Base-by-base conservation (phyloP, 2,797 vertebrate species). In the Rhincodon typus region DNA sequence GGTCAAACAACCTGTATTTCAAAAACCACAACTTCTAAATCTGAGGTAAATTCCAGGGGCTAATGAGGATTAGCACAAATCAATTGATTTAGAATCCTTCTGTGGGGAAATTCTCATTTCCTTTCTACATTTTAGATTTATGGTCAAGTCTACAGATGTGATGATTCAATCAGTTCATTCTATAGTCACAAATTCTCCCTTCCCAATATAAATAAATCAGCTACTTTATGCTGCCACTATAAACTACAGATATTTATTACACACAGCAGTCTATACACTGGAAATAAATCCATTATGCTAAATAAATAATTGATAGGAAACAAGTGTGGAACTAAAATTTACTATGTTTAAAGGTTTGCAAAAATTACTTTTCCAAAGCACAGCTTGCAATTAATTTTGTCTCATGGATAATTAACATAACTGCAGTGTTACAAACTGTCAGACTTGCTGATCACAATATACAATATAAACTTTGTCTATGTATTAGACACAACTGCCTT, bases 241-340 rank as follows among this genome's bases (percentile, higher is more conserved):
- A 77, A 77, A 95, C 94, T 95, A 94, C 94, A n/a, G 94, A 95
- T 95, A 95, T 95, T 95, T 95, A 95, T 77, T 95, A 77, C 46
- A 95, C 94, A 95, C 94, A 95, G 94, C 94, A 95, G n/a, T 95
- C 94, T 95, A 95, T 95, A 95, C 94, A 95, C 42, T 95, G 94
- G 70, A 77, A 95, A 77, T 95, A 95, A 95, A 77, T 95, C 72
- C 94, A 74, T 77, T 95, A 7, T 95, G 70, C 72, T 95, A 74
- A 50, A 95, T 72, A 77, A 95, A 95, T 95, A 95, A 95, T 42
- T 95, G 94, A 74, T 95, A 95, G 70, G 30, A 94, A 95, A 95
- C 94, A 95, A 77, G 46, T 50, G 74, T 77, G 94, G 94, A 50
- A 77, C 94, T 77, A 95, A 95, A 72, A 95, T 74, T 72, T 95